Evolutionary conservation across 1,140 invertebrate genomes (phyloP).

Genomic region (Diploscapter pachys): DNA sequence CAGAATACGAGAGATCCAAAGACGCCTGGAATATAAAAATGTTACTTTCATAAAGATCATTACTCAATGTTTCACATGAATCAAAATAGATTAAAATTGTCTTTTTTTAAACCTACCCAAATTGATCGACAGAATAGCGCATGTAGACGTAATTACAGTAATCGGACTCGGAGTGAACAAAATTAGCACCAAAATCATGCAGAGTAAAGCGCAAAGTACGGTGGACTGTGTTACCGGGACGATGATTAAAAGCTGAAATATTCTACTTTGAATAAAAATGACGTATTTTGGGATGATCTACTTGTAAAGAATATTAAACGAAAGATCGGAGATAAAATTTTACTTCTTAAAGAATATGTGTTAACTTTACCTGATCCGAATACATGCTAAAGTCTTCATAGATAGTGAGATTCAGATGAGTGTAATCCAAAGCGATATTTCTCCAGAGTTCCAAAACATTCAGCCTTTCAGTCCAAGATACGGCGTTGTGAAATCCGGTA

Average conservation of each 20-base stretch:
- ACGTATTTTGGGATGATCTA: no score
- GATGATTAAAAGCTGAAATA: slow-evolving; percentile 58
- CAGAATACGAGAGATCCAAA: slow-evolving; percentile 61
- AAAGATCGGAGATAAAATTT: no score
- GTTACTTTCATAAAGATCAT: no score
- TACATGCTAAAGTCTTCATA: slow-evolving; percentile 59
- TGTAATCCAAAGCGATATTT: slow-evolving; percentile 49
- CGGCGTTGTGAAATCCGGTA: slow-evolving; percentile 57
- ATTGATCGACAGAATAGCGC: slow-evolving; percentile 60
- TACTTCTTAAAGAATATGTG: no score
- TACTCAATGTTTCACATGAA: no score
- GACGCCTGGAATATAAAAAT: slow-evolving; percentile 35
- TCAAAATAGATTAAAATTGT: not conserved
- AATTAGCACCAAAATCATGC: slow-evolving; percentile 60
- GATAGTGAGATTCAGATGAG: slow-evolving; percentile 53
- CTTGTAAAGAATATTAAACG: no score
- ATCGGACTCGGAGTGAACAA: slow-evolving; percentile 61
- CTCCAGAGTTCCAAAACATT: slow-evolving; percentile 52
- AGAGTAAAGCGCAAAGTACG: slow-evolving; percentile 60
- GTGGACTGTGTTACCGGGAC: slow-evolving; percentile 60
- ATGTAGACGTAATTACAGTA: slow-evolving; percentile 59
- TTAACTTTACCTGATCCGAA: slow-evolving; percentile 39
- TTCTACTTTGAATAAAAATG: no score
- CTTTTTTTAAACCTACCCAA: slow-evolving; percentile 34
- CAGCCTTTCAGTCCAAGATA: slow-evolving; percentile 54